A percentile compares a stretch with the other conserved stretches of the same genome.
These are phyloP conservation scores for Triops cancriformis DNA, from an alignment of 1,140 invertebrate species.

Conservation along the genomic window DNA sequence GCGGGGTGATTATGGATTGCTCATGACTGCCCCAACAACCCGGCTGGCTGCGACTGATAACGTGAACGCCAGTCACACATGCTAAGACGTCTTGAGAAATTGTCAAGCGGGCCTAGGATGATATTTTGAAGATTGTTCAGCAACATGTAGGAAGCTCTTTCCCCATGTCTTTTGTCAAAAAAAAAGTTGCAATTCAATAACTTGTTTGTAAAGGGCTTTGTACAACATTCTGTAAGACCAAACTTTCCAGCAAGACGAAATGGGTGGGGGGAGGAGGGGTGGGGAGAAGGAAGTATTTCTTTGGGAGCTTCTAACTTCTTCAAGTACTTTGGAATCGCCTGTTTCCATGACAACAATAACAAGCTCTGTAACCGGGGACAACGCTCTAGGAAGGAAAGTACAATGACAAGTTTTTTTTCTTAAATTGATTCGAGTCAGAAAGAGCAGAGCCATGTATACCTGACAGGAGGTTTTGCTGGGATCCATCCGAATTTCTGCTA, in stretches of 20 bases:
- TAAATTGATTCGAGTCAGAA: not conserved
- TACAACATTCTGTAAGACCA: too few relatives aligned
- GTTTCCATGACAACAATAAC: not conserved
- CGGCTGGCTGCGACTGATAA: not conserved
- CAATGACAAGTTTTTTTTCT: not conserved
- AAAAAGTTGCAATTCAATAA: not conserved
- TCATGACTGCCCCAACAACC: not conserved
- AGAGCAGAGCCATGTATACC: not conserved
- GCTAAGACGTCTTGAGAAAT: not conserved
- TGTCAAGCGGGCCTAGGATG: not conserved
- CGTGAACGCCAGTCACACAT: not conserved
- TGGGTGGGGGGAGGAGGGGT: too few relatives aligned
- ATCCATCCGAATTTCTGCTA: not conserved
- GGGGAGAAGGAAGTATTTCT: too few relatives aligned
- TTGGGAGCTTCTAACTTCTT: not conserved
- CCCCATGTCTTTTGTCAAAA: not conserved
- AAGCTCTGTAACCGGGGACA: not conserved
- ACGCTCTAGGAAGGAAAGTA: not conserved
- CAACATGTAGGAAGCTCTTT: too few relatives aligned
- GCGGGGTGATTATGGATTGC: not conserved
- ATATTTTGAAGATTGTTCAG: not conserved
- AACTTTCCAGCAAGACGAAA: too few relatives aligned
- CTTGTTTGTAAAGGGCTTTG: too few relatives aligned
- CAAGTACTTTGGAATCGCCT: not conserved
- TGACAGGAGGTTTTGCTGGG: not conserved